phyloP scores from a whole-genome alignment of 2,797 vertebrate genomes.

The Chrosomus eos region DNA sequence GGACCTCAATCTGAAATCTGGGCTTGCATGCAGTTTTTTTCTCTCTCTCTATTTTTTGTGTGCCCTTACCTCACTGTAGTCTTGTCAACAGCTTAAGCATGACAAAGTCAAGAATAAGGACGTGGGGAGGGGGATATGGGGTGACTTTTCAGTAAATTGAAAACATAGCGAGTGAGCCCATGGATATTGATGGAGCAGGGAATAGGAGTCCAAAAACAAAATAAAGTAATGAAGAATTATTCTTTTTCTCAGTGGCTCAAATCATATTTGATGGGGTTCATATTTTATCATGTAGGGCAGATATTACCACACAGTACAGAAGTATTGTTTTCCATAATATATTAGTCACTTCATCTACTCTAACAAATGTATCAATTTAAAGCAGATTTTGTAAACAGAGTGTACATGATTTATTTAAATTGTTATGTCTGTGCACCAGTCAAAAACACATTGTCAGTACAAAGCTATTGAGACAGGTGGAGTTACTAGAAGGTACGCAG shows the following conservation, averaged over 20 bases:
- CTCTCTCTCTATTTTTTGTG: conserved; percentile 33
- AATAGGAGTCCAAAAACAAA: conserved; percentile 52
- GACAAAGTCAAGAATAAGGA: conserved; percentile 41
- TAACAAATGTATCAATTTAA: neutral
- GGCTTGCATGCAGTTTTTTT: conserved; percentile 52
- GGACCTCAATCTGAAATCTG: conserved; percentile 58
- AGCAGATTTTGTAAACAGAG: neutral
- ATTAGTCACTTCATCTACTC: conserved; percentile 15
- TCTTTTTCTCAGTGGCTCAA: neutral
- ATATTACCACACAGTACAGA: neutral
- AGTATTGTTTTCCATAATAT: conserved; percentile 16
- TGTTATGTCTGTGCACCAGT: neutral
- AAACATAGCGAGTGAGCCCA: conserved; percentile 49
- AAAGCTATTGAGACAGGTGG: neutral
- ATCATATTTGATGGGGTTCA: conserved; percentile 14
- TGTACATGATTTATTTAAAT: neutral
- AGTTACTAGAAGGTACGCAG: neutral
- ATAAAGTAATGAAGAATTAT: conserved; percentile 9
- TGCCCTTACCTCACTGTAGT: conserved; percentile 51
- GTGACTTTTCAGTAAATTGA: conserved; percentile 52
- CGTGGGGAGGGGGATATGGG: conserved; percentile 32
- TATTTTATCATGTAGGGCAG: conserved; percentile 13
- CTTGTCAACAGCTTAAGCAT: conserved; percentile 57
- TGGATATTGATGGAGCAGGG: conserved; percentile 52
- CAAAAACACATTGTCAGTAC: conserved; percentile 9